Conservation (phyloP, 2,888 invertebrate genomes). For the Phengaris alcon region DNA sequence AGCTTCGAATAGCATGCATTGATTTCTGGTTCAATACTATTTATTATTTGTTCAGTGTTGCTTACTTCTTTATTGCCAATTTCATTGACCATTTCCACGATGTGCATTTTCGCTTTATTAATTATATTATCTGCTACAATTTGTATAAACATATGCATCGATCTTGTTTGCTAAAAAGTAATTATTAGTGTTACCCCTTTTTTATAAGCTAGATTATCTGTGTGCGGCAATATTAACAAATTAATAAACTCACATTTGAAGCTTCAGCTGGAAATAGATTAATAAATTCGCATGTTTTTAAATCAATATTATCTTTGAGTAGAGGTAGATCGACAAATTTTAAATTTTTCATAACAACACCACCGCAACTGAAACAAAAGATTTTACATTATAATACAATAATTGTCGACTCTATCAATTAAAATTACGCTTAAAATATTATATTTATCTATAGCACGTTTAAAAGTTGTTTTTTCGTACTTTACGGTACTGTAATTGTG, state of each 20-base stretch:
- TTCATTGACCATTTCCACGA: no score
- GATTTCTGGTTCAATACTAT: no score
- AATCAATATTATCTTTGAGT: neutral
- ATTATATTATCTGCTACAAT: constrained; percentile 7
- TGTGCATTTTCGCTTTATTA: neutral
- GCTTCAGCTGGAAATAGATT: neutral
- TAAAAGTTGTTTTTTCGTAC: no score
- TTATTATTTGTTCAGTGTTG: no score
- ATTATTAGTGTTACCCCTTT: no score
- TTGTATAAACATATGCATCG: neutral
- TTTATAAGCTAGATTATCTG: neutral
- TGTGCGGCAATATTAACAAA: neutral
- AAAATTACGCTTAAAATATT: no score
- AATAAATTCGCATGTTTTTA: neutral
- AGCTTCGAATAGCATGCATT: no score
- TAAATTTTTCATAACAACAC: neutral
- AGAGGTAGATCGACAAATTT: constrained; percentile 17
- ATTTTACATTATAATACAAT: neutral
- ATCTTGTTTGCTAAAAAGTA: no score
- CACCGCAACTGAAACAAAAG: constrained; percentile 7
- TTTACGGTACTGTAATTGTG: neutral
- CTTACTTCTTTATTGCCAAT: no score
- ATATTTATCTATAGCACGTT: neutral
- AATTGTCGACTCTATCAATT: no score
- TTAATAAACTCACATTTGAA: neutral